Conservation (phyloP, 2,888 invertebrate genomes). For the Rotaria magnacalcarata region DNA sequence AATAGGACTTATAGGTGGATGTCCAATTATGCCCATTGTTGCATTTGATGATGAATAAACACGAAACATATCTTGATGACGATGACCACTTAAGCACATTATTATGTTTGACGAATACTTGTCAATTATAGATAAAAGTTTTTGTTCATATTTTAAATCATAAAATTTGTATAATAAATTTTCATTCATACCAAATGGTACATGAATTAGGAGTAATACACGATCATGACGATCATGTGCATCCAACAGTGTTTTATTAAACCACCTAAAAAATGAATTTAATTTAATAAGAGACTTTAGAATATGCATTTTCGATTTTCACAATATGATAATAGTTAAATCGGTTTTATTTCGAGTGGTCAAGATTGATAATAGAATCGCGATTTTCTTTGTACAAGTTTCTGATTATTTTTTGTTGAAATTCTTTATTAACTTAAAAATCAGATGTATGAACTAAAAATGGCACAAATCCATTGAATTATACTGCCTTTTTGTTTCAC, state of each 20-base stretch:
- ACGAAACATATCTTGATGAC: background rate
- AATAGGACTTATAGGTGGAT: conserved; percentile 1
- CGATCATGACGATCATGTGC: background rate
- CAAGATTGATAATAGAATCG: no score
- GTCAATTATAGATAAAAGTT: background rate
- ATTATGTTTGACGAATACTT: background rate
- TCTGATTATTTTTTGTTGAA: no score
- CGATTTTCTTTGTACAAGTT: no score
- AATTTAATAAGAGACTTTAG: background rate
- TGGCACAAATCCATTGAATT: background rate
- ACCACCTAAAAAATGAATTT: background rate
- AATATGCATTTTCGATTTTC: no score
- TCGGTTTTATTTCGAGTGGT: no score
- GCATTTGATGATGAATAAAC: background rate
- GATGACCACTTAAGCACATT: conserved; percentile 17
- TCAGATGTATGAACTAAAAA: no score
- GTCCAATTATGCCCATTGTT: background rate
- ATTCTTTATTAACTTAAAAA: no score
- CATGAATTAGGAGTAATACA: background rate
- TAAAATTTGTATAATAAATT: background rate
- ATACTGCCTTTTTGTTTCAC: background rate
- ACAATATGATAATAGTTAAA: no score
- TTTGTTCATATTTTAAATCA: background rate
- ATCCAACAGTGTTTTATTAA: conserved; percentile 1
- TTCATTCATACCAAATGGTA: background rate